A percentile compares a stretch with the other conserved stretches of the same genome.
phyloP scores from a whole-genome alignment of 2,888 invertebrate species.

The Apocheima hispidaria region DNA sequence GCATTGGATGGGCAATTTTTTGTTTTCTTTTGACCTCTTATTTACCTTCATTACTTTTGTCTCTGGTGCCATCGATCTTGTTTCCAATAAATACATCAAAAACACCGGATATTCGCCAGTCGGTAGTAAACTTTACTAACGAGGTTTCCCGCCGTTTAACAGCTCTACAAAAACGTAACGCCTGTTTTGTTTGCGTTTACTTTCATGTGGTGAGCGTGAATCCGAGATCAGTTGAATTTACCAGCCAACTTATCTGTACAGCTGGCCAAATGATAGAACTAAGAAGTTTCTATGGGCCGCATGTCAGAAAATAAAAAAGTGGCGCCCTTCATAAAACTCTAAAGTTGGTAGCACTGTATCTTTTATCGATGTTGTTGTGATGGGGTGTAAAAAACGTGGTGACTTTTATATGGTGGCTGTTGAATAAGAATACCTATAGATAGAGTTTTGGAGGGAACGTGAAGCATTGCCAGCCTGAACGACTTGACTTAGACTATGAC shows the following conservation, averaged over 20 bases:
- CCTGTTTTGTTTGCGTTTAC: slow-evolving; percentile 25
- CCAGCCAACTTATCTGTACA: not conserved
- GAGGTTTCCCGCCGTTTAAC: slow-evolving; percentile 27
- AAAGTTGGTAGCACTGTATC: not conserved
- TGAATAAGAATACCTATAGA: no score
- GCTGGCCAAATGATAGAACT: not conserved
- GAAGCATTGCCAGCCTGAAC: no score
- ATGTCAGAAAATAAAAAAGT: not conserved
- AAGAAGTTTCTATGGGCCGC: not conserved
- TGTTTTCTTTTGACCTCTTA: no score
- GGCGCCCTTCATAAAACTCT: not conserved
- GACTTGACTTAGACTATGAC: no score
- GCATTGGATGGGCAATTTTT: no score
- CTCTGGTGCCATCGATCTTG: not conserved
- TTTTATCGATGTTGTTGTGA: not conserved
- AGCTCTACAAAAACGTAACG: slow-evolving; percentile 28
- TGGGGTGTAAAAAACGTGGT: not conserved
- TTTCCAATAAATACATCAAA: not conserved
- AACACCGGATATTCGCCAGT: not conserved
- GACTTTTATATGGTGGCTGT: not conserved
- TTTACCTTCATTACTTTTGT: not conserved
- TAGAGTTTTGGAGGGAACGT: no score
- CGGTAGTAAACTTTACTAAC: slow-evolving; percentile 30
- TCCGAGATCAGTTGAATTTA: not conserved
- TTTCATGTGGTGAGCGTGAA: slow-evolving; percentile 34